Evolutionary conservation across 2,113 vertebrate species (phyloP), one percentile per base, ranked within the genome.

Genomic region (Tachuris rubrigastra): DNA sequence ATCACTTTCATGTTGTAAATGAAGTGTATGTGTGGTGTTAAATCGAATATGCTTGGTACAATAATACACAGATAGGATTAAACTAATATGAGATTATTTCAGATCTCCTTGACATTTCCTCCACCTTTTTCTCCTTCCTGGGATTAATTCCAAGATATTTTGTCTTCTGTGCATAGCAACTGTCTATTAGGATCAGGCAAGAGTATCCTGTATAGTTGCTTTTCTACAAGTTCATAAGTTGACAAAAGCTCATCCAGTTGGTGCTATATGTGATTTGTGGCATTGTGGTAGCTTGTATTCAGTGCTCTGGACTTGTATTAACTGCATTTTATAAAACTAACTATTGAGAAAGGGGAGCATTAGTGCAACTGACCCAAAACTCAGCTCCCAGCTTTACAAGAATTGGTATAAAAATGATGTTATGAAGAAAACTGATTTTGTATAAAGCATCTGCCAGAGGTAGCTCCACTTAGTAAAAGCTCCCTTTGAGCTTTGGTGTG

Each of bases 41-140:
- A 85, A 90, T 91, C 83, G 91, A 84, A 35, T 30, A 9, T 66
- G 19, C 44, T 44, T 81, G 25, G 28, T 75, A 31, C 41, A 88
- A 14, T n/a, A 27, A n/a, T 44, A 30, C 24, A 58, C 50, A 84
- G 50, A 37, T 14, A 24, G 37, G 52, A 83, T 95, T 94, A 91
- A 86, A 90, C 7, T 72, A 75, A 39, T 89, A 77, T 42, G 68
- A 80, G 53, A 88, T 93, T 89, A 90, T 81, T 85, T 71, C 86
- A 79, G 14, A 60, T 49, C 73, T 89, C 75, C 80, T 93, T 94
- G 87, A 93, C 35, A 50, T 79, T 96, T 83, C 42, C n/a, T 88
- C 83, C 7, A 41, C 63, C 62, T 87, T 91, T 91, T 90, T 88
- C n/a, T 91, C 31, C 63, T 74, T 22, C 20, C 50, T 78, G 37